Conservation (phyloP, 2,888 invertebrate species). For the Proisotoma minuta region DNA sequence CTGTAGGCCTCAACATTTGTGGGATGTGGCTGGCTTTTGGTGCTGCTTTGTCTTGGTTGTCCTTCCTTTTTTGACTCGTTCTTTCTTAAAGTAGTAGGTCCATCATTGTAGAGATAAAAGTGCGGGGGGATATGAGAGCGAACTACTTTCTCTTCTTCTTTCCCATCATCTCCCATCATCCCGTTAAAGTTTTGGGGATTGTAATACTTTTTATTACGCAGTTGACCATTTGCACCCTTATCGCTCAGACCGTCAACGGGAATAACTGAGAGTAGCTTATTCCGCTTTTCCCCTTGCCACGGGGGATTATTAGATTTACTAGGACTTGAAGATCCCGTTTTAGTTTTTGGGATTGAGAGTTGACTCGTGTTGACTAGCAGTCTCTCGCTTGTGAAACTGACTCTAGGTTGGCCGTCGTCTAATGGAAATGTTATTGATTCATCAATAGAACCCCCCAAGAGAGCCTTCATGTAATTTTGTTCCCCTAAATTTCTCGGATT, state of each 20-base stretch:
- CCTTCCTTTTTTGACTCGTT: not conserved
- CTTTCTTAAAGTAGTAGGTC: not conserved
- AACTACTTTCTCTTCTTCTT: not conserved
- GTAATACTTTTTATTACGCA: conserved; percentile 1
- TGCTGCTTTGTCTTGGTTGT: no score
- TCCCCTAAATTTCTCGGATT: not conserved
- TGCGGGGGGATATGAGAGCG: not conserved
- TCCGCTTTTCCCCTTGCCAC: not conserved
- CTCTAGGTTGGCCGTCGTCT: conserved; percentile 28
- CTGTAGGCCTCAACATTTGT: not conserved
- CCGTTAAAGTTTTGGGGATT: not conserved
- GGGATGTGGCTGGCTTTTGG: no score
- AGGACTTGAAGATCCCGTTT: not conserved
- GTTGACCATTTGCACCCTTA: not conserved
- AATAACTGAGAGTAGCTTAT: not conserved
- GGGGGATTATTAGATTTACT: conserved; percentile 30
- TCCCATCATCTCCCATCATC: not conserved
- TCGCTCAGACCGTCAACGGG: not conserved
- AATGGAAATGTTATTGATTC: conserved; percentile 39
- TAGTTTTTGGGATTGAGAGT: conserved; percentile 7
- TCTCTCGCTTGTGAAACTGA: conserved; percentile 28
- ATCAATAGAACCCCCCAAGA: not conserved
- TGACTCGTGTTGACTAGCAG: conserved; percentile 33
- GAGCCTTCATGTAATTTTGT: conserved; percentile 1
- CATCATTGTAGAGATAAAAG: not conserved